Evolutionary conservation across 2,113 vertebrate genomes (phyloP), one percentile per base, ranked within the genome.

Genomic region (Xiphias gladius): DNA sequence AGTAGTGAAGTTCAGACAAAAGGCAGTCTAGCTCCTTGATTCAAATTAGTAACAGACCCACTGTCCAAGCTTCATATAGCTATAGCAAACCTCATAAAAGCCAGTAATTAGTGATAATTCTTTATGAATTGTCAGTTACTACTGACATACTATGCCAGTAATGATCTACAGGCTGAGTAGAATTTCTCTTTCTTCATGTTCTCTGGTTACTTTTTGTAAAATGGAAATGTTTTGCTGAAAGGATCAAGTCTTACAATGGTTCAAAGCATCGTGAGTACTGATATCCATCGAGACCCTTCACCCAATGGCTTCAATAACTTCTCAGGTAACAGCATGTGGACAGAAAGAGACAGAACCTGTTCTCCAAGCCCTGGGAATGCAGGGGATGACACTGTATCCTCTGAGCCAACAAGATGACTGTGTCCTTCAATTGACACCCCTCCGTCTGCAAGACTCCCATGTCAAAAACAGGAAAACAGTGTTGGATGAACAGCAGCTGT

Each of bases 311-410:
- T 73, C 46, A 61, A 14, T 54, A 64, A 24, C 59, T 55, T 87
- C 89, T 93, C 86, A 73, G 75, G 79, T 89, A 41, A 84, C 86
- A 79, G 54, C 55, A 24, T 46, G 10, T 13, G 35, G 32, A 66
- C 80, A 68, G 46, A 84, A 79, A 77, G 72, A 74, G 35, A 69
- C 63, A 80, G 68, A 91, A 91, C 85, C 84, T 73, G 84, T 90
- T 92, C 73, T 86, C 62, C 41, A 11, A 82, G 71, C 5, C 37
- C 37, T 48, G 30, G 67, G 41, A 89, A 88, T 85, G 76, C 75
- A 79, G 59, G 20, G 62, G 72, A 84, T 85, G 74, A 88, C 79
- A 92, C 66, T 39, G 68, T 13, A 78, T 84, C 78, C 84, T 76
- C 59, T 55, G 57, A 57, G 35, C 67, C 19, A 65, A 87, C 69